Evolutionary conservation across 2,113 vertebrate genomes (phyloP), one percentile per base, ranked within the genome.

Genomic region (Tachysurus vachellii): DNA sequence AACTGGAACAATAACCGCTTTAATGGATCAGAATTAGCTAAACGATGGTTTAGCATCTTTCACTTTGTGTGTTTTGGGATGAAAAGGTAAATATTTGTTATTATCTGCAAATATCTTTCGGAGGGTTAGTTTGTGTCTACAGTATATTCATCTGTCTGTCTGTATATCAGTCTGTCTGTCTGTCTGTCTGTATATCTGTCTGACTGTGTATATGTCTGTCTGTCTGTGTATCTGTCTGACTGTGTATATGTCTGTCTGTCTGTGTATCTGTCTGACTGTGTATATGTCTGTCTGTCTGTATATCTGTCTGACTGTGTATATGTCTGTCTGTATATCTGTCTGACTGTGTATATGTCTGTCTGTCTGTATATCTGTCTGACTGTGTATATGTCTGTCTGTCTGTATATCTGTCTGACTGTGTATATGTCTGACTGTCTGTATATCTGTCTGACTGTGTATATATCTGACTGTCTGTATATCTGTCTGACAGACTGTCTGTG

Each of bases 231-330:
- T 68, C 2, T 68, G 59, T 23, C 8, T 68, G 64, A 31, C 28
- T 68, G 64, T 68, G 10, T 64, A 13, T 68, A 13, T 17, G 12
- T 62, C 44, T 47, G 7, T 28, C 10, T 66, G 2, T 26, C 42
- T 47, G 42, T 21, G 3, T 75, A 1, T 50, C 19, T 75, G 19
- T 75, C 44, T 47, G 44, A 4, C 44, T 47, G 3, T 47, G 9
- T 73, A 23, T 77, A 56, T 86, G 8, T 84, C 83, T 64, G 47
- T n/a, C n/a, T n/a, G n/a, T n/a, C n/a, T 80, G 21, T 53, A 62
- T 17, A 17, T 16, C 0, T 28, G n/a, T 57, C 44, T 76, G 23
- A 26, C 8, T 54, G 26, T 79, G 1, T 79, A 26, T 79, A 4
- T 19, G 36, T 71, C 68, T 71, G 68, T 68, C 66, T 70, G 66